Base-by-base conservation (phyloP, 2,113 vertebrate genomes). In the Cichladusa arquata region DNA sequence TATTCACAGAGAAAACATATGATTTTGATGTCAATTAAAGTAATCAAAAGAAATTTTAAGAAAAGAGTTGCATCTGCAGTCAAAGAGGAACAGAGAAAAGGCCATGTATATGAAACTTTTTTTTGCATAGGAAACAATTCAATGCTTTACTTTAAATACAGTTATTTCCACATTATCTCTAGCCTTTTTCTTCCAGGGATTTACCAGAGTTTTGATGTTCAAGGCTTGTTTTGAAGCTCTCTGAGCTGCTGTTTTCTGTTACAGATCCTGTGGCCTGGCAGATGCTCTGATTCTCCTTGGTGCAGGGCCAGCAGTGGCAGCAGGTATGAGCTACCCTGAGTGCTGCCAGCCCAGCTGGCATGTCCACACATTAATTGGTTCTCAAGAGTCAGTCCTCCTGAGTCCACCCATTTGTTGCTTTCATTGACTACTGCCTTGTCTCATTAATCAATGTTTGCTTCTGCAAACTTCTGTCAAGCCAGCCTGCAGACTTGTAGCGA, bases 311-410 rank as follows among this genome's bases (percentile, higher is more conserved):
- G 69, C 45, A 54, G 73, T 54, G 84, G 86, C 86, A 95, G 91
- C 89, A 96, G 86, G 86, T 92, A 93, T 69, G 87, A 95, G 44
- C 78, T 47, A 29, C 33, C 13, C 45, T 9, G 42, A 0, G 0
- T 1, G 3, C 70, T 7, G 4, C 76, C 67, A 84, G 89, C 87
- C 87, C 93, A 93, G 92, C 82, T 94, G 94, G 87, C 87, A 77
- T 91, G 90, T 91, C 89, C 94, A 88, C 73, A 87, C 42, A 76
- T 76, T 94, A 93, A 95, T 87, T 95, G 79, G 18, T 70, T 92
- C 93, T 95, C 76, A 58, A 81, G 85, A 95, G 67, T 38, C 24
- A 4, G n/a, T 86, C 85, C 90, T 89, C 74, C 78, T 90, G 79
- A 92, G 81, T 8, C 78, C 64, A 73, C 34, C 85, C 67, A 66